Percentiles rank a stretch among this genome's conserved stretches.
Evolutionary conservation across 2,888 invertebrate genomes (phyloP).

Genomic region (Pyrrhia umbra): DNA sequence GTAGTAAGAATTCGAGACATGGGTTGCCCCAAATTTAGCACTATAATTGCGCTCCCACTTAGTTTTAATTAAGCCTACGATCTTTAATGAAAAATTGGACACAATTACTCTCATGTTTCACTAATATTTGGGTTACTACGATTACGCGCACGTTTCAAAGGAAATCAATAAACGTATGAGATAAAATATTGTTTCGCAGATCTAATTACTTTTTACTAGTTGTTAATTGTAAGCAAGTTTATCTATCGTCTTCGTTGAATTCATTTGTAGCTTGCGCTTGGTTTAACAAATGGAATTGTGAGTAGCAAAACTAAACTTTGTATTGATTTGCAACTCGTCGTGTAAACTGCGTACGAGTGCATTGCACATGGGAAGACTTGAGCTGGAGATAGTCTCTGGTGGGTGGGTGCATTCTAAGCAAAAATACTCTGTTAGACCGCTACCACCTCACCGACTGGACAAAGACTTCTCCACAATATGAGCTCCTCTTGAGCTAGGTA

Average conservation of each 20-base stretch:
- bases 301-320: too few species aligned
- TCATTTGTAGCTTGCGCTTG: background rate
- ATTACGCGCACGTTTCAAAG: conserved; percentile 25
- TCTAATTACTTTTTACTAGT: background rate
- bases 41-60: conserved; percentile 69
- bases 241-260: background rate
- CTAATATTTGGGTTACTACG: conserved; percentile 38
- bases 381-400: too few species aligned
- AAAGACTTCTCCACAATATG: too few species aligned
- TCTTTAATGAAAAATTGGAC: conserved; percentile 61
- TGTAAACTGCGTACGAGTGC: too few species aligned
- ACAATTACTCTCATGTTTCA: conserved; percentile 50
- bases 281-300: background rate
- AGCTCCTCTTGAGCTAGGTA: too few species aligned
- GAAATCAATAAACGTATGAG: conserved; percentile 15
- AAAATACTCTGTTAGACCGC: too few species aligned
- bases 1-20: conserved; percentile 64
- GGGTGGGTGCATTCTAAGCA: too few species aligned
- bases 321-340: too few species aligned
- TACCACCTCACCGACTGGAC: too few species aligned
- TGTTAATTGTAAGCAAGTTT: background rate
- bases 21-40: conserved; percentile 65
- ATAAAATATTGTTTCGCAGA: conserved; percentile 17
- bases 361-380: too few species aligned
- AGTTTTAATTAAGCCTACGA: conserved; percentile 71